Percentiles rank a stretch among this genome's conserved stretches.
Evolutionary conservation across 2,797 vertebrate species (phyloP).

Genomic region (Catamblyrhynchus diadema): DNA sequence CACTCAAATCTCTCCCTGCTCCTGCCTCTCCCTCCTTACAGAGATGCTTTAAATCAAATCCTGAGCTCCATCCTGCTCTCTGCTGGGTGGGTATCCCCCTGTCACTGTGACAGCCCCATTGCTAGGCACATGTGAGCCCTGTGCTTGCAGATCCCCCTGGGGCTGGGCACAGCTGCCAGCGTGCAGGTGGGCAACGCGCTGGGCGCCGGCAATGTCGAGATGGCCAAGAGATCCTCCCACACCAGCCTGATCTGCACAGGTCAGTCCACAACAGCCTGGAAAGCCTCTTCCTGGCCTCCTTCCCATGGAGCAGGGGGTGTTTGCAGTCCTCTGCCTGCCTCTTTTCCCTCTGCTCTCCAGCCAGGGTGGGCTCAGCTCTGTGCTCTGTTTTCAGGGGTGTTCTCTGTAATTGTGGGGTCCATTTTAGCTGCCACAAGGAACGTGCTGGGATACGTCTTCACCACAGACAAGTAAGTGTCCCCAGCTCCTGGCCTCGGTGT

Average conservation of each 20-base stretch:
- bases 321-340: not conserved
- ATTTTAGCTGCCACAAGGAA: constrained; percentile 71
- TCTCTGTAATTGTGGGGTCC: not conserved
- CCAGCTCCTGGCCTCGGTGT: accelerated
- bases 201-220: constrained; percentile 75
- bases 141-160: constrained; percentile 79
- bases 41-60: not conserved
- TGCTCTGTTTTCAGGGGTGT: constrained; percentile 20
- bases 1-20: not conserved
- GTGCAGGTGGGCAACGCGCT: constrained; percentile 86
- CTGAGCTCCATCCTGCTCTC: accelerated
- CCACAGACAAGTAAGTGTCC: constrained; percentile 82
- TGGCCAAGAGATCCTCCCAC: constrained; percentile 78
- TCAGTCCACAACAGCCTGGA: not conserved
- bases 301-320: not conserved
- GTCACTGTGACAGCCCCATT: accelerated
- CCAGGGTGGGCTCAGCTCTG: not conserved
- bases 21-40: accelerated
- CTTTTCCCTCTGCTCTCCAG: not conserved
- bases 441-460: constrained; percentile 82
- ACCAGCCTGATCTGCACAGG: constrained; percentile 80
- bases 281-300: not conserved
- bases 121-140: accelerated
- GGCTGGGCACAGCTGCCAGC: constrained; percentile 77
- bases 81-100: not conserved